phyloP scores from a whole-genome alignment of 2,113 vertebrate species.

The Copsychus sechellarum region DNA sequence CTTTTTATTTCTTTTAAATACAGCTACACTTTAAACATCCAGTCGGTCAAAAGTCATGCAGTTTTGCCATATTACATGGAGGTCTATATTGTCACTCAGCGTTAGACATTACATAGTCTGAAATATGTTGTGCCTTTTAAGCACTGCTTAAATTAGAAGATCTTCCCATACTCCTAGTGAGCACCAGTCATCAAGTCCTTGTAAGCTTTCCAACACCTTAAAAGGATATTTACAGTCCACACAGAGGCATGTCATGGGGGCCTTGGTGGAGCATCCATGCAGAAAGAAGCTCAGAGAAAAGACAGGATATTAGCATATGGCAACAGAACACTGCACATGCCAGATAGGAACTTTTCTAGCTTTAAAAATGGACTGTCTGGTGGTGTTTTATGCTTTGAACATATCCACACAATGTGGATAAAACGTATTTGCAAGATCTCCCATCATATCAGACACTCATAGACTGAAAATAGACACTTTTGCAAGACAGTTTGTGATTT shows the following conservation, averaged over 20 bases:
- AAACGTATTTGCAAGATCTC: not conserved
- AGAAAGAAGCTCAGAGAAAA: constrained; percentile 41
- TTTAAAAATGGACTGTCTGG: not conserved
- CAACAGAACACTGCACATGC: constrained; percentile 35
- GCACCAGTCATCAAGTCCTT: not conserved
- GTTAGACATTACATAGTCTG: not conserved
- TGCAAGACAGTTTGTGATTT: not conserved
- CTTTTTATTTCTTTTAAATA: not conserved
- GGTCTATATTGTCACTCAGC: not conserved
- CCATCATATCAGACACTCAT: not conserved
- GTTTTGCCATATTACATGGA: not conserved
- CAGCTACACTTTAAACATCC: not conserved
- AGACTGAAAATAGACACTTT: not conserved
- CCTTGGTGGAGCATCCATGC: not conserved
- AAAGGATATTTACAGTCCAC: not conserved
- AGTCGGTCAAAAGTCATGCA: not conserved
- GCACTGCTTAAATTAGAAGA: constrained; percentile 18
- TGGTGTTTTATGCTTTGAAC: not conserved
- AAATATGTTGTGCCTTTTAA: not conserved
- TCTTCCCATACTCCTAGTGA: not conserved
- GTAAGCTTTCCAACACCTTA: not conserved
- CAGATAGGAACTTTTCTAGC: not conserved
- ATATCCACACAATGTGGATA: not conserved
- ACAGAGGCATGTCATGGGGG: not conserved
- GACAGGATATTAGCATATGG: constrained; percentile 44